Evolutionary conservation across 2,113 vertebrate genomes (phyloP), one percentile per base, ranked within the genome.

Genomic region (Andinoacara biseriatus): DNA sequence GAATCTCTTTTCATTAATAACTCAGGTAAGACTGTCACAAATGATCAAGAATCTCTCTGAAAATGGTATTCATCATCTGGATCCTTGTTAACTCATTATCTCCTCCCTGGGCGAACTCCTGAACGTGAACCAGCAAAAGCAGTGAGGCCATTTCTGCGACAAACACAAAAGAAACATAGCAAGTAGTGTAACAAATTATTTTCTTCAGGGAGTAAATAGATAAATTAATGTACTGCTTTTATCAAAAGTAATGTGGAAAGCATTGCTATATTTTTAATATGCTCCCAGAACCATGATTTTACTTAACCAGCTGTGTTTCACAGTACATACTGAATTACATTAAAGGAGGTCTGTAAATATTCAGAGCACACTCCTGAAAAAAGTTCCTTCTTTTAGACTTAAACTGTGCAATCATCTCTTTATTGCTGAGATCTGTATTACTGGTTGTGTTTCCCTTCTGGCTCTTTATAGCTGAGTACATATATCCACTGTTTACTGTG

Each of bases 401-500:
- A 43, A 65, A 65, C 40, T 31, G 5, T 20, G 11, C 24, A 52
- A 20, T 49, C 43, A 52, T 56, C 69, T 10, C 18, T 10, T 57
- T 1, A 20, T 8, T 10, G 54, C 18, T 57, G 20, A 57, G 69
- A n/a, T 56, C 18, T 0, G 0, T 56, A 17, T 33, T 35, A 33
- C 54, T 74, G 0, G n/a, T 65, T 63, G 77, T 58, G n/a, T 35
- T 58, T 74, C 49, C 60, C 52, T 52, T 43, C 5, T 22, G 17
- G 60, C 33, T 67, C 56, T 67, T 67, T 49, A 60, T 78, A 80
- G 58, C n/a, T 62, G 65, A 35, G 38, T 54, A 24, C 74, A 61
- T 82, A 61, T 78, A 67, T 81, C 76, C 54, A 63, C 24, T 88
- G 76, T 87, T 84, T 82, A 46, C 67, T 83, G 58, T 81, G 58